These are phyloP conservation scores for Blennius ocellaris DNA, from an alignment of 2,113 vertebrate genomes.

Conservation along the genomic window DNA sequence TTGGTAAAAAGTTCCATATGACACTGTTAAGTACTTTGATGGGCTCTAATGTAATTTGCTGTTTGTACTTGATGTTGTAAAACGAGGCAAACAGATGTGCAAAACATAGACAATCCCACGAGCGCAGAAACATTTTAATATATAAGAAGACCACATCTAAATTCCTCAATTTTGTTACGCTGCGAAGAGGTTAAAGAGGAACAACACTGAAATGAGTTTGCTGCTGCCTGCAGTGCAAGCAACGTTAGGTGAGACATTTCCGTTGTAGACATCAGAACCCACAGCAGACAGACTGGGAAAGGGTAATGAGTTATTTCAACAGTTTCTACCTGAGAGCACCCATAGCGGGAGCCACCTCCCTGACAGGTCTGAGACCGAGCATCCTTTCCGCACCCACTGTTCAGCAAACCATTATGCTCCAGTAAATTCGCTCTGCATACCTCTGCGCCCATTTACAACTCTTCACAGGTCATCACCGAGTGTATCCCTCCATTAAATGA, in stretches of 20 bases:
- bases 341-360: constrained; percentile 56
- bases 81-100: too few relatives aligned
- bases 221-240: constrained; percentile 29
- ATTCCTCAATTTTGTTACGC: neutral
- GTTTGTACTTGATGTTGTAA: too few relatives aligned
- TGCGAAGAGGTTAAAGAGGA: constrained; percentile 9
- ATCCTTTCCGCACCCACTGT: constrained; percentile 27
- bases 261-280: constrained; percentile 45
- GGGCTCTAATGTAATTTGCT: too few relatives aligned
- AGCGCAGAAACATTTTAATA: too few relatives aligned
- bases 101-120: too few relatives aligned
- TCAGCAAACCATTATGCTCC: constrained; percentile 50
- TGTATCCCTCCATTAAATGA: constrained; percentile 69
- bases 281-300: constrained; percentile 28
- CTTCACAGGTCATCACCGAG: constrained; percentile 68
- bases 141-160: neutral
- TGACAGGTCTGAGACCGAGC: constrained; percentile 40
- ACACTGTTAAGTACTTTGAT: too few relatives aligned
- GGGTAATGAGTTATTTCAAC: constrained; percentile 71
- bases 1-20: too few relatives aligned
- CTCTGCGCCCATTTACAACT: constrained; percentile 48
- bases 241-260: constrained; percentile 35
- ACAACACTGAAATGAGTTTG: constrained; percentile 20
- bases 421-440: constrained; percentile 65
- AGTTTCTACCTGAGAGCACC: constrained; percentile 65